Evolutionary conservation across 2,113 vertebrate species (phyloP), one percentile per base, ranked within the genome.

Genomic region (Varanus salvator): DNA sequence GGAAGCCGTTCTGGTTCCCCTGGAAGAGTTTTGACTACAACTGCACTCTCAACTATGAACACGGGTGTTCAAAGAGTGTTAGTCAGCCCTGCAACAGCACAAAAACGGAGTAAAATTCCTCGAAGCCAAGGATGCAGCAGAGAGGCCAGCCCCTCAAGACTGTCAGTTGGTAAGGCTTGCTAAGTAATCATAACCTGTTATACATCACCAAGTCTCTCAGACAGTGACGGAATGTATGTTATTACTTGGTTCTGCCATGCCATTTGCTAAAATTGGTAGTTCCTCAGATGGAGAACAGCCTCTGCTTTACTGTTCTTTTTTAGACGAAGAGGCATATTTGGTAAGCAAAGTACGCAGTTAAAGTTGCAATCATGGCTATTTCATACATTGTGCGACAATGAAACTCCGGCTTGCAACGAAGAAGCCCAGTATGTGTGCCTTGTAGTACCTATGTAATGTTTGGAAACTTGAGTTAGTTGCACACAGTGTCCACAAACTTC

Each of bases 101-200:
- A 98, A 85, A 98, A 98, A 48, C 97, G 98, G 88, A 99, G 99
- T 97, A 98, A 98, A 94, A 99, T 99, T 91, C 99, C 99, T 1
- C 97, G 99, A 90, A 99, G 99, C 95, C 99, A 99, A 95, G 99
- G 99, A 80, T 99, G 98, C 95, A 99, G 99, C 94, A 97, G 99
- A 93, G 99, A 99, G 96, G 98, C 98, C 0, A 99, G 99, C 91
- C 99, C 99, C 38, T 99, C 99, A 5, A 97, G 99, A 38, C 91
- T 99, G 72, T 99, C 98, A 90, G 98, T 99, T 90, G 99, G 99
- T 99, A 97, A 98, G 98, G 68, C 69, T 50, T 71, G 6, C 9
- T 77, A 1, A 75, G 0, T 75, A 12, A 80, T 6, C 1, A 84
- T 77, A 87, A 0, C 0, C 66, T 93, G 9, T 75, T 90, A n/a